A percentile compares a stretch with the other conserved stretches of the same genome.
Evolutionary conservation across 2,797 vertebrate species (phyloP).

Genomic region (Chelidonichthys spinosus): DNA sequence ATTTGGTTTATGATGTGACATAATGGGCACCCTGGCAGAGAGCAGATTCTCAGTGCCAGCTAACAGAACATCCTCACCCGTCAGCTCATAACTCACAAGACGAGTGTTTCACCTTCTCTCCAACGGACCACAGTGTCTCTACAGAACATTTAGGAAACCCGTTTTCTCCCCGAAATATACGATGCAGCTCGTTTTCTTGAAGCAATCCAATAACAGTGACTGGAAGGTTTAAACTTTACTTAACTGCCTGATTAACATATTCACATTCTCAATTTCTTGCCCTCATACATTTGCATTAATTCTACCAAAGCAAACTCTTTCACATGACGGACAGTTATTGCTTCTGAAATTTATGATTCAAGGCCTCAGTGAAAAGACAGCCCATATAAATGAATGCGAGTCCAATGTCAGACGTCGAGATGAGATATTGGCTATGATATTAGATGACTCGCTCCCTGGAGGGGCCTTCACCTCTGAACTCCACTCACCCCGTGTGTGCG

Average conservation of each 20-base stretch:
- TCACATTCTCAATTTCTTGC: neutral
- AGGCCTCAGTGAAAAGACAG: neutral
- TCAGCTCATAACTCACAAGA: conserved; percentile 30
- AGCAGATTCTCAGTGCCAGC: neutral
- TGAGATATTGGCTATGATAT: neutral
- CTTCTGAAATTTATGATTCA: neutral
- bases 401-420: neutral
- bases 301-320: neutral
- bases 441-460: neutral
- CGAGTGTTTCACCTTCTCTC: neutral
- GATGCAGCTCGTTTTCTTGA: neutral
- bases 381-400: neutral
- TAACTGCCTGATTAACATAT: neutral
- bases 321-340: neutral
- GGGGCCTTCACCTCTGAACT: neutral
- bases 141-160: neutral
- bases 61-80: neutral
- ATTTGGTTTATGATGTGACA: conserved; percentile 3
- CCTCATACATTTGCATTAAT: neutral
- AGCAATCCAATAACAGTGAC: neutral
- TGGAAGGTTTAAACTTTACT: neutral
- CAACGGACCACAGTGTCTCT: neutral
- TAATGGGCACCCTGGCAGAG: neutral
- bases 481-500: conserved; percentile 73
- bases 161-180: neutral